Base-by-base conservation (phyloP, 2,113 vertebrate genomes). In the Oreochromis spilurus region DNA sequence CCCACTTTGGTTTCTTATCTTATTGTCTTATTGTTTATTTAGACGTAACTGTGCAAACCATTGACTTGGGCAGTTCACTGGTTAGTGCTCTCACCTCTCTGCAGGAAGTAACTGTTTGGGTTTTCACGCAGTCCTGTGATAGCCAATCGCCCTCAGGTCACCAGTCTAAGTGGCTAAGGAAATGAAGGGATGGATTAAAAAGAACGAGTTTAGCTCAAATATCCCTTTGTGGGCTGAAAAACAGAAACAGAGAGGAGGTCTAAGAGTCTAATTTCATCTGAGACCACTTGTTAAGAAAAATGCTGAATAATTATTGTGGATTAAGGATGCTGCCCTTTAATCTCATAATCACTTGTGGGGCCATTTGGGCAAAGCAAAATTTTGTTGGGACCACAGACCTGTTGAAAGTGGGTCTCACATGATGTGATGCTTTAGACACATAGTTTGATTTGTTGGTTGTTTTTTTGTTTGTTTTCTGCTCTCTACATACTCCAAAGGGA, bases 111-210 rank as follows among this genome's bases (percentile, higher is more conserved):
- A 29, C 24, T 57, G 54, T 26, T 55, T 55, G 54, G 24, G 24
- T 57, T 57, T 8, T 14, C 54, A 57, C 2, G 24, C 54, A 14
- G 54, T 14, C 12, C 24, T 57, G 24, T 57, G 54, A 57, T 29
- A 57, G 54, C 12, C 54, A 0, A 5, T 57, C 2, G 6, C 13
- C 54, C 54, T 57, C 21, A 14, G 54, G 54, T 26, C 7, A 4
- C 54, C 54, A 14, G 54, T 57, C 12, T 57, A n/a, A 38, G 17
- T 38, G 0, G 31, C 31, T 38, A 65, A 65, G 12, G 24, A 45
- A 1, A 45, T 72, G 21, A 14, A 43, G 26, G 65, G 21, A 24
- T 70, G 65, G 38, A 70, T 45, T 34, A 8, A 0, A 1, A 45
- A 72, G 45, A 16, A 72, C 1, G 11, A 21, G 19, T 40, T 40